These are phyloP conservation scores for Batillaria attramentaria DNA, from an alignment of 1,140 invertebrate genomes.

Conservation along the genomic window DNA sequence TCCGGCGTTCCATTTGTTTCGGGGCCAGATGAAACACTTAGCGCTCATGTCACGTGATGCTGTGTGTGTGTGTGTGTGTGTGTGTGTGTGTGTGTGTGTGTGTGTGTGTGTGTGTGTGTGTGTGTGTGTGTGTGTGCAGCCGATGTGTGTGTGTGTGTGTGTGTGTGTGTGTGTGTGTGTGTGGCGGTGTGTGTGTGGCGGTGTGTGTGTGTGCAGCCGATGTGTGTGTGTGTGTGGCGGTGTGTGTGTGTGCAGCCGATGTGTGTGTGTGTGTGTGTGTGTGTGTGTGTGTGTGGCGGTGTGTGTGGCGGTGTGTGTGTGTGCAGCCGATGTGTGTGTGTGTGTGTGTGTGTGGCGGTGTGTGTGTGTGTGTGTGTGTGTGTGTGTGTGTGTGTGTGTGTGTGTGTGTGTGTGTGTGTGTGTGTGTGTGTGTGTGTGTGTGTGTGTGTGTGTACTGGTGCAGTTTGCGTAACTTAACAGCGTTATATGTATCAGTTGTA, in stretches of 20 bases:
- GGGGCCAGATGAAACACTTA: too few relatives aligned
- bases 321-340: too few relatives aligned
- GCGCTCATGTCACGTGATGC: too few relatives aligned
- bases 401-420: neutral
- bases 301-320: neutral
- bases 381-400: slow-evolving; percentile 2
- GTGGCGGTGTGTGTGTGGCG: too few relatives aligned
- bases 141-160: neutral
- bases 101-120: neutral
- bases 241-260: neutral
- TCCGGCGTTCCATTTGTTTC: too few relatives aligned
- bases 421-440: neutral
- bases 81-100: slow-evolving; percentile 7
- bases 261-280: neutral
- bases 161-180: too few relatives aligned
- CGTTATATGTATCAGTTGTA: too few relatives aligned
- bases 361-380: slow-evolving; percentile 4
- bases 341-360: neutral
- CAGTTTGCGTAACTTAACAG: too few relatives aligned
- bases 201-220: slow-evolving; percentile 2
- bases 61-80: neutral
- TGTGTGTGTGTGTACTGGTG: neutral
- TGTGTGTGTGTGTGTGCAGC: neutral
- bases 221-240: neutral
- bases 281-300: neutral